Evolutionary conservation across 2,888 invertebrate species (phyloP), one percentile per base, ranked within the genome.

Genomic region (Cryptocephalus primarius): DNA sequence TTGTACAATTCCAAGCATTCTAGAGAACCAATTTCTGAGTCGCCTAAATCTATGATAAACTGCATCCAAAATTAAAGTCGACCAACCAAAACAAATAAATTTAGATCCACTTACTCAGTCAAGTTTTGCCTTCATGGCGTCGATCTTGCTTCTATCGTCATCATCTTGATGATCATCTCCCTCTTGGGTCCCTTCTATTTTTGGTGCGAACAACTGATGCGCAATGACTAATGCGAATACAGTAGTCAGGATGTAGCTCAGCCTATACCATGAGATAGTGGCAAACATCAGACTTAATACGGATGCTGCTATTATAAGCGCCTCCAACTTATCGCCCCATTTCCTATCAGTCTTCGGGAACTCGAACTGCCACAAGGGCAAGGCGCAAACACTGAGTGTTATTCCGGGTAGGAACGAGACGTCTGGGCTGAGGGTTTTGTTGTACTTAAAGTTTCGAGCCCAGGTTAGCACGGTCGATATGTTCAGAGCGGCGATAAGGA

Each of bases 401-500:
- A 82, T 54, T 14, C 78, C 79, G 1, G 79, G 72, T 39, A 75
- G 58, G 51, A 77, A 73, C 2, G 80, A 79, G 32, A 82, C 80
- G 67, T 86, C 86, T 2, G 78, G 75, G 45, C 73, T 69, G 47
- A 83, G 66, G 14, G 70, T 66, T 58, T 73, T 72, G 56, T 67
- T 74, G 56, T 74, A 88, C 87, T 79, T 79, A 58, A 82, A 85
- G 72, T 84, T 86, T 61, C 81, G 82, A 0, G 87, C 83, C 89
- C 89, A 90, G 6, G 86, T 83, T 39, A 89, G 65, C 11, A 83
- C 75, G 39, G 81, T 78, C 0, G 89, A 88, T 9, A 83, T 55
- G 67, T 85, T 85, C 36, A 87, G 69, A n/a, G 79, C 52, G 0
- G 85, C 75, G 32, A 82, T 74, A 11, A 79, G 64, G 44, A 79